Base-by-base conservation (phyloP, 1,140 invertebrate genomes). In the Heliconius hermathena region DNA sequence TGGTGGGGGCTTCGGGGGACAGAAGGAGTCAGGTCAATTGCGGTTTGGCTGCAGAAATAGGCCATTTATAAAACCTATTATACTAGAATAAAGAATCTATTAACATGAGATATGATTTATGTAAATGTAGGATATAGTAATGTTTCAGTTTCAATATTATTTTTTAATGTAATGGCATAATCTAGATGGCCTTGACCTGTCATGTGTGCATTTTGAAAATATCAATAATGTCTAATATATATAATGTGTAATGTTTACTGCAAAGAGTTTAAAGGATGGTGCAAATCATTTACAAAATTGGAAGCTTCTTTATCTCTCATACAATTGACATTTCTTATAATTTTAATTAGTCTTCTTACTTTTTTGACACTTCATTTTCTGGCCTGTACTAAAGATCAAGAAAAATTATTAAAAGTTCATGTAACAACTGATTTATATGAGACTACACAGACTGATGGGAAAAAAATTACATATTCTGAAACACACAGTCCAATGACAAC, bases 1-100 rank as follows among this genome's bases (percentile, higher is more conserved):
- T 11, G 98, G 98, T 38, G 98, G 98, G 71, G 98, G 98, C 22
- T 97, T 98, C 88, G 97, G 98, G 16, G 98, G 98, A 1, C 96
- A 96, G 83, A 98, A 98, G 85, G 97, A 98, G 91, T 98, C 98
- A 4, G 98, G 98, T 1, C 98, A 99, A 87, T 93, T 98, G 22
- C 94, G 98, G 81, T 99, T 98, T 95, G 98, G 98, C 9, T 97
- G 98, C 36, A 95, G 95, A 85, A 96, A 97, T 73, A 95, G 97
- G 87, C 97, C 97, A 1, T 98, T 97, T 81, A 96, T 95, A 83
- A 96, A 95, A 91, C 97, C 97, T 3, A 95, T 96, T 70, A 74
- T 84, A 41, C 71, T 88, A 11, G 29, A 60, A n/a, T 22, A 29
- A 66, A 66, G 60, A n/a, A 60, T n/a, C 9, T 60, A 60, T 20